Base-by-base conservation (phyloP, 2,888 invertebrate species). In the Phalera bucephala region DNA sequence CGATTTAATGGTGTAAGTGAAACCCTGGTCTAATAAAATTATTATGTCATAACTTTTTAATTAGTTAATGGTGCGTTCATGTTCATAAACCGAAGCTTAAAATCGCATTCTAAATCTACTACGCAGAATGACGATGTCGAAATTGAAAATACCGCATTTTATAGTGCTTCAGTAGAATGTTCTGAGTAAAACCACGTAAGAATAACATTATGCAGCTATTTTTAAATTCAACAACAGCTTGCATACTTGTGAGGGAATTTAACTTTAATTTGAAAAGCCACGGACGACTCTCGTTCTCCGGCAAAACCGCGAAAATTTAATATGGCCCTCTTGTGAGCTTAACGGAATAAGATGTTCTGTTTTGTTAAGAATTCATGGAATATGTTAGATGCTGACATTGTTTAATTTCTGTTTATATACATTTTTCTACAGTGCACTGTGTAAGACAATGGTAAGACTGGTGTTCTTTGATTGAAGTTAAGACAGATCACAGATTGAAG, bases 211-310 rank as follows among this genome's bases (percentile, higher is more conserved):
- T 12, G 10, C 12, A 12, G 25, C 25, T 40, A 33, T 28, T 10
- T 25, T 14, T 27, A 27, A 20, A 41, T 3, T 33, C 1, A 9
- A 34, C n/a, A 23, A 1, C 8, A 37, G 19, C 12, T 22, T 5
- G 21, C 33, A 30, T 49, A 48, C 49, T 49, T 53, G 40, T 31
- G 28, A 46, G 38, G 31, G 31, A 34, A 32, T 33, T 41, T 42
- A 43, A 55, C 49, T 55, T 60, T 52, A 64, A 61, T 59, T 53
- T 54, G 22, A 31, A 52, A 63, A 52, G 45, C 33, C 33, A 38
- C 26, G 32, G 29, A 35, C 32, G 41, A 29, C 22, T 35, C 23
- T 33, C 33, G 12, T 8, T 27, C 17, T 7, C 15, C 17, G 31
- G 25, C 21, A 13, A 26, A 27, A 31, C 42, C 28, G 33, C 35